A percentile compares a stretch with the other conserved stretches of the same genome.
phyloP scores from a whole-genome alignment of 2,888 invertebrate species.

The Napeogenes inachia region DNA sequence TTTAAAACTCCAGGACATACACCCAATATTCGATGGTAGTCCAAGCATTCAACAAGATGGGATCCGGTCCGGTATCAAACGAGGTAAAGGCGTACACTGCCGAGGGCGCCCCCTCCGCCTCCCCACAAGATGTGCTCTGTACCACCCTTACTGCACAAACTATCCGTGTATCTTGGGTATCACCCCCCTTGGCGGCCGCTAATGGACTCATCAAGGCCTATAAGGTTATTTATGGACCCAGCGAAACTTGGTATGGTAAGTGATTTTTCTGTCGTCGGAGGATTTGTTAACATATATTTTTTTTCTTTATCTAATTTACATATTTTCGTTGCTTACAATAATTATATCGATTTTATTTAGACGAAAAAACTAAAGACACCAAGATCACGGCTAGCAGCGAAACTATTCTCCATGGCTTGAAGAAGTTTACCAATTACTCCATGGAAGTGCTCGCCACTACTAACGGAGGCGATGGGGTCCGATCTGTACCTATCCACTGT shows the following conservation, averaged over 20 bases:
- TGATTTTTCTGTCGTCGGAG: constrained; percentile 35
- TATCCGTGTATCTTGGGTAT: constrained; percentile 95
- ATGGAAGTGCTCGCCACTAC: constrained; percentile 97
- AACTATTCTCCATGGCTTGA: constrained; percentile 93
- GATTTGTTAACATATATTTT: too few relatives aligned
- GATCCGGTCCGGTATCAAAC: constrained; percentile 92
- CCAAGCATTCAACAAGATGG: constrained; percentile 96
- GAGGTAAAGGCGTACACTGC: constrained; percentile 95
- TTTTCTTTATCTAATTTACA: not conserved
- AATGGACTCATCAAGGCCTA: constrained; percentile 98
- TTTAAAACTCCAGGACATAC: constrained; percentile 81
- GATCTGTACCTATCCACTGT: constrained; percentile 91
- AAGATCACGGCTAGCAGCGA: constrained; percentile 95
- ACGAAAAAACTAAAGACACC: constrained; percentile 93
- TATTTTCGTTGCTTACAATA: not conserved
- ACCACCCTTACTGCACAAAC: constrained; percentile 96
- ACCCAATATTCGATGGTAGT: constrained; percentile 97
- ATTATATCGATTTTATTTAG: constrained; percentile 56
- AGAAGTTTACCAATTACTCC: constrained; percentile 97
- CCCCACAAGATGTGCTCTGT: constrained; percentile 94
- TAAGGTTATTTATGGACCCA: constrained; percentile 94
- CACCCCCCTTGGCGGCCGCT: constrained; percentile 93
- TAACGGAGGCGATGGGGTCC: constrained; percentile 95
- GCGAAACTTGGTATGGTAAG: constrained; percentile 94
- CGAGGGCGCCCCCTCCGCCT: constrained; percentile 94